Base-by-base conservation (phyloP, 2,113 vertebrate species). In the Sceloporus undulatus region DNA sequence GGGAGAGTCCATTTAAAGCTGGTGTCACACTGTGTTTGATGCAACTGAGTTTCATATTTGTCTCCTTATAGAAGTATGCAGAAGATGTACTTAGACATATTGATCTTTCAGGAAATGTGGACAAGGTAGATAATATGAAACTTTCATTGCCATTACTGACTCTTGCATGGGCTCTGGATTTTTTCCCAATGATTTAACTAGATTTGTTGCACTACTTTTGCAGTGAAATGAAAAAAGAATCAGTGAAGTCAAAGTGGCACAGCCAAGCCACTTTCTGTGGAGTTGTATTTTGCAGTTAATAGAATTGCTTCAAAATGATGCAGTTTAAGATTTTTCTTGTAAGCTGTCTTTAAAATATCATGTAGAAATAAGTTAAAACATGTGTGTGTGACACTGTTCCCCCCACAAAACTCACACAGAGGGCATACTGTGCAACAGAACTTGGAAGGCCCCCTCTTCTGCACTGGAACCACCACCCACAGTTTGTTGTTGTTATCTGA, bases 91-190 rank as follows among this genome's bases (percentile, higher is more conserved):
- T 95, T 91, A 89, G 92, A 89, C 90, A 62, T 95, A 95, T 94
- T 94, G 95, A 96, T 95, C 93, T 90, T 83, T 77, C 85, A 92
- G 91, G 93, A 93, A 94, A 95, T 95, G 90, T 93, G 94, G 93
- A 94, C 87, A 91, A 94, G 86, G 74, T 78, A 96, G 93, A 94
- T 95, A 95, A 95, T 91, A 86, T 89, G 88, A 95, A 94, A 90
- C 93, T 85, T 94, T 94, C 94, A 78, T 94, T 96, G 92, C 94
- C 91, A 94, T 93, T 93, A 93, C 93, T 89, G 92, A 87, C 92
- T 82, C 81, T 92, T 93, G 91, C 91, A 94, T 66, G 90, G 92
- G 85, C 89, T 93, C 91, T 91, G 90, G 91, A 94, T 91, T 92
- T 89, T 94, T 94, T 91, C 88, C 88, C 92, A 86, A 90, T 94